Conservation (phyloP, 35 echinoderm and acorn worm species). For the Acanthaster planci region DNA sequence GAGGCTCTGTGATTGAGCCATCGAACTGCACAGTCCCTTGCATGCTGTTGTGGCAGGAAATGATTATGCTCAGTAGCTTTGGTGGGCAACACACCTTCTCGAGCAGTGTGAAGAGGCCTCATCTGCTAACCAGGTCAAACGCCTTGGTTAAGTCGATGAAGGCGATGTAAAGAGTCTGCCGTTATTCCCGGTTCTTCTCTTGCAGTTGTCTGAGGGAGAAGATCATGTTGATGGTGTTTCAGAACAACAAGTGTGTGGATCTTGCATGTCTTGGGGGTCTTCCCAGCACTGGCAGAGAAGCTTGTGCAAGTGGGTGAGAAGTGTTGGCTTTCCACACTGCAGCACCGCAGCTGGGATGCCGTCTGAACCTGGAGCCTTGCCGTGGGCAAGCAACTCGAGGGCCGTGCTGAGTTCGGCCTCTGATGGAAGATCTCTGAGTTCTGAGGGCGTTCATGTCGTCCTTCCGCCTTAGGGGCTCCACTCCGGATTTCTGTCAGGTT, state of each 20-base stretch:
- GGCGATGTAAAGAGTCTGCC: conserved; percentile 40
- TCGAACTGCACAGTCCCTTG: neutral
- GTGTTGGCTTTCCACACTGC: conserved; percentile 31
- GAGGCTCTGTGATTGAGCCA: conserved; percentile 4
- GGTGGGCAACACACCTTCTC: conserved; percentile 52
- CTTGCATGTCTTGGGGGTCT: conserved; percentile 44
- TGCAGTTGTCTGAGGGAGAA: conserved; percentile 60
- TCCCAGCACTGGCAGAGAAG: conserved; percentile 34
- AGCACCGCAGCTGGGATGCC: conserved; percentile 38
- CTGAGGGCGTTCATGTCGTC: no score
- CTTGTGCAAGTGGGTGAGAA: neutral
- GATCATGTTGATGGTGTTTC: conserved; percentile 50
- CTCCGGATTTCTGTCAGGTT: no score
- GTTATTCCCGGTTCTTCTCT: conserved; percentile 49
- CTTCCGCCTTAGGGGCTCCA: no score
- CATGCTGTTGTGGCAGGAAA: conserved; percentile 19
- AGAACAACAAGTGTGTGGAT: conserved; percentile 36
- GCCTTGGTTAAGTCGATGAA: conserved; percentile 78
- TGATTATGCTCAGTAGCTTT: neutral
- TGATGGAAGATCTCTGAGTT: no score
- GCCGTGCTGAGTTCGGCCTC: conserved; percentile 55
- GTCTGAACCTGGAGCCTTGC: conserved; percentile 54
- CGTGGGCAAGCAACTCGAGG: conserved; percentile 5
- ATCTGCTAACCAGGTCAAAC: conserved; percentile 55
- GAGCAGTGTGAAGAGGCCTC: conserved; percentile 26